Conservation (phyloP, 2,888 invertebrate species). For the Beris morrisii region DNA sequence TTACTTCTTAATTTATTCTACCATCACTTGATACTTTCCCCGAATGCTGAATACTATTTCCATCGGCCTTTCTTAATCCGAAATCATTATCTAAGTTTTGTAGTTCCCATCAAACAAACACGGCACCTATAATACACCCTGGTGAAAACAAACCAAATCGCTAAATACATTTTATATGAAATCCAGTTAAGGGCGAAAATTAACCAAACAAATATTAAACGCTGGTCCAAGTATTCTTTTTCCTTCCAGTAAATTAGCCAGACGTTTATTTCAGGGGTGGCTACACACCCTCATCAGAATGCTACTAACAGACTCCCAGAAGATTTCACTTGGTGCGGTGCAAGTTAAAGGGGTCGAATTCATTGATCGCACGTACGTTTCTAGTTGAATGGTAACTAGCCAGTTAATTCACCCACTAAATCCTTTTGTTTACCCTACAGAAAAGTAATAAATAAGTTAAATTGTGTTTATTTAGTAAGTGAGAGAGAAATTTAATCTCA, state of each 20-base stretch:
- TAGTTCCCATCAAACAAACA: background rate
- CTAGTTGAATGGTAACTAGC: conserved; percentile 5
- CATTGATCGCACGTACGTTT: conserved; percentile 13
- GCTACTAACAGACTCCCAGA: conserved; percentile 7
- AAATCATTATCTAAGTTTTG: no score
- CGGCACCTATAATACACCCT: background rate
- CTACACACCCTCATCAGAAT: conserved; percentile 7
- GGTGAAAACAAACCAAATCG: background rate
- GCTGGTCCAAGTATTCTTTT: background rate
- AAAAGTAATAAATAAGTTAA: conserved; percentile 32
- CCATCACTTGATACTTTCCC: no score
- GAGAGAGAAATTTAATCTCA: conserved; percentile 28
- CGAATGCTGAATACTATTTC: no score
- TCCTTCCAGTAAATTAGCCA: conserved; percentile 14
- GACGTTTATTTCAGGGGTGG: background rate
- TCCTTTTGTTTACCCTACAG: conserved; percentile 26
- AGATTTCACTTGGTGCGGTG: background rate
- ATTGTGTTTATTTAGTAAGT: conserved; percentile 28
- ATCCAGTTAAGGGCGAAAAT: conserved; percentile 28
- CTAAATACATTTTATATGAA: conserved; percentile 11
- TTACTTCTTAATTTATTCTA: no score
- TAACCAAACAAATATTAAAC: conserved; percentile 19
- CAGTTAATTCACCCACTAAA: conserved; percentile 11
- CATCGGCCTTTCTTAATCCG: no score
- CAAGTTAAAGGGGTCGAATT: conserved; percentile 7